Conservation (phyloP, 2,888 invertebrate species). For the Dynastes hyllus region DNA sequence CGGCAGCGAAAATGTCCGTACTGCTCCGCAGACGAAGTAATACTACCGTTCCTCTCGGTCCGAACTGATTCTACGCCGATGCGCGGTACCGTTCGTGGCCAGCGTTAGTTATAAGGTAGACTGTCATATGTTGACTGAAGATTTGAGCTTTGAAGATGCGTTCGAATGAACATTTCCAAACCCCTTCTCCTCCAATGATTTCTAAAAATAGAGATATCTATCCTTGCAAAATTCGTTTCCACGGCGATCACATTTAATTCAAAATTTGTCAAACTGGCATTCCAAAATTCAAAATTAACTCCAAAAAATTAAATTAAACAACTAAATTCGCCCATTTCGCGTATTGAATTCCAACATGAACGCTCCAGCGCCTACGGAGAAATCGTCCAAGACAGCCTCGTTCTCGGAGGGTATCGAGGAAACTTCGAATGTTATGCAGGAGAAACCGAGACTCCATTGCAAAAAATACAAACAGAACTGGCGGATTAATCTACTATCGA, state of each 20-base stretch:
- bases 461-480: conserved; percentile 57
- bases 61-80: no score
- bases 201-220: no score
- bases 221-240: neutral
- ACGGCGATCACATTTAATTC: conserved; percentile 23
- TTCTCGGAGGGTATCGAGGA: conserved; percentile 2
- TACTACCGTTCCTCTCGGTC: no score
- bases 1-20: no score
- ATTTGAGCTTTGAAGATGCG: no score
- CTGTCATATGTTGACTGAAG: no score
- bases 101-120: no score
- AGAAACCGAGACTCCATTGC: neutral
- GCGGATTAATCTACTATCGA: conserved; percentile 57
- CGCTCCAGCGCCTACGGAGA: neutral
- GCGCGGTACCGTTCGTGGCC: no score
- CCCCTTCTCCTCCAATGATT: no score
- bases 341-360: conserved; percentile 28
- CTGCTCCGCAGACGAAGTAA: no score
- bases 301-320: conserved; percentile 24
- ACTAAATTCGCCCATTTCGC: conserved; percentile 10
- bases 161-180: no score
- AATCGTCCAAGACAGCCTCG: conserved; percentile 13
- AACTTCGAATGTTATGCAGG: neutral
- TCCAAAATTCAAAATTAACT: conserved; percentile 15
- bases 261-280: conserved; percentile 19